A percentile compares a stretch with the other conserved stretches of the same genome.
Conservation (phyloP, 1,140 invertebrate species). For the Neodiprion lecontei region DNA sequence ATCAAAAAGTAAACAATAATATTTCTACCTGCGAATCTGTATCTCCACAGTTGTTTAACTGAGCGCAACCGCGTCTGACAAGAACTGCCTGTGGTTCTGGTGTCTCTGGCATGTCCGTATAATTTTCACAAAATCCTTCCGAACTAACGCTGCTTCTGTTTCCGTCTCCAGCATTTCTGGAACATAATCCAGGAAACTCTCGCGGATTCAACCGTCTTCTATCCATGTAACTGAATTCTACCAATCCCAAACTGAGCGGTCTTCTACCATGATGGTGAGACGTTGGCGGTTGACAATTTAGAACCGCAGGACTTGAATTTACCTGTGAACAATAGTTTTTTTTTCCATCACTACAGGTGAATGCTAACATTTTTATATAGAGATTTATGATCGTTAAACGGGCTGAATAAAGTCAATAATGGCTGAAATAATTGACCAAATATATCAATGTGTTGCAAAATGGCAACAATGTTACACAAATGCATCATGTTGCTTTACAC, state of each 20-base stretch:
- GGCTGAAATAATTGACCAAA: neutral
- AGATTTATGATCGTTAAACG: too few relatives aligned
- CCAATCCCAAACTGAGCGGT: slow-evolving; percentile 54
- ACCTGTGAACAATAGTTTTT: slow-evolving; percentile 53
- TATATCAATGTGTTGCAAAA: neutral
- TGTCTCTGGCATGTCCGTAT: slow-evolving; percentile 69
- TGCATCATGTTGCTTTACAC: too few relatives aligned
- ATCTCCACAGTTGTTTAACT: slow-evolving; percentile 59
- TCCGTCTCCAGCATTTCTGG: slow-evolving; percentile 66
- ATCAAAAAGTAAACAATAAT: too few relatives aligned
- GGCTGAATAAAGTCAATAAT: too few relatives aligned
- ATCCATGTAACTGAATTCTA: slow-evolving; percentile 58
- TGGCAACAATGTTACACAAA: neutral
- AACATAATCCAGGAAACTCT: slow-evolving; percentile 52
- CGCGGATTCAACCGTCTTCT: slow-evolving; percentile 52
- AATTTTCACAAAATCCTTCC: slow-evolving; percentile 95
- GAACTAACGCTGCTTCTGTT: slow-evolving; percentile 93
- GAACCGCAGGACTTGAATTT: slow-evolving; percentile 80
- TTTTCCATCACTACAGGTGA: slow-evolving; percentile 22
- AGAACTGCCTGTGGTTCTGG: slow-evolving; percentile 48
- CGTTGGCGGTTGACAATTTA: slow-evolving; percentile 71
- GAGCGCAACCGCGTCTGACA: slow-evolving; percentile 46
- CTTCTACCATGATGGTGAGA: slow-evolving; percentile 63
- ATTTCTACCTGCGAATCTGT: slow-evolving; percentile 71
- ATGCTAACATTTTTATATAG: neutral